These are phyloP conservation scores for Dendronephthya gigantea DNA, from an alignment of 64 coral and sea anemone genomes.

Conservation along the genomic window DNA sequence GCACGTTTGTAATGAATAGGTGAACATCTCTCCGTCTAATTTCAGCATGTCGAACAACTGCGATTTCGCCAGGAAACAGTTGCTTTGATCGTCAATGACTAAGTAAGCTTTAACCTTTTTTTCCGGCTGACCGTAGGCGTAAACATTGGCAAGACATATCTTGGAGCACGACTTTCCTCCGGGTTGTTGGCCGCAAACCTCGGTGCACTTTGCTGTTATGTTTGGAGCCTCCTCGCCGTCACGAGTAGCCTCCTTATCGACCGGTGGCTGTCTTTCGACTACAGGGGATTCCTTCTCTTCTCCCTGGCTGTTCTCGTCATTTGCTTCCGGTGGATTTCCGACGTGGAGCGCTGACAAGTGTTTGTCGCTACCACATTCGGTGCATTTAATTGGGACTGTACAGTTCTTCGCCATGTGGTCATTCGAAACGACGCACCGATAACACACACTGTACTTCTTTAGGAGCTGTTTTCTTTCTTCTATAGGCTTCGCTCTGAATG, in stretches of 20 bases:
- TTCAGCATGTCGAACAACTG: neutral
- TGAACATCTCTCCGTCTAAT: neutral
- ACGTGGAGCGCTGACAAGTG: neutral
- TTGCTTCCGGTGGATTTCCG: neutral
- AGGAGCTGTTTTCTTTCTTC: neutral
- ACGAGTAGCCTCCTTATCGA: no score
- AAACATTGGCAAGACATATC: neutral
- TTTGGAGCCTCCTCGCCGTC: no score
- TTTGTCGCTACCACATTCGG: neutral
- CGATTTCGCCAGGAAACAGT: neutral
- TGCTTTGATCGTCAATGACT: neutral
- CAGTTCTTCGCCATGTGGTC: neutral
- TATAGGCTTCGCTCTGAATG: neutral
- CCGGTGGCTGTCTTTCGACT: no score
- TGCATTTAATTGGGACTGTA: neutral
- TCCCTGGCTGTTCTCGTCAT: neutral
- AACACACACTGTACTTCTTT: neutral
- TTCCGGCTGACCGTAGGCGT: neutral
- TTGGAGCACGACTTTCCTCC: neutral
- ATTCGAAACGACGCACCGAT: neutral
- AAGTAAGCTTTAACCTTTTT: neutral
- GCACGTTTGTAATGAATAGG: neutral
- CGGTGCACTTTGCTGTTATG: neutral
- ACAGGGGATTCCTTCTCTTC: no score
- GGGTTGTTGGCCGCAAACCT: neutral